phyloP scores from a whole-genome alignment of 2,797 vertebrate species.

The Natrix natrix region DNA sequence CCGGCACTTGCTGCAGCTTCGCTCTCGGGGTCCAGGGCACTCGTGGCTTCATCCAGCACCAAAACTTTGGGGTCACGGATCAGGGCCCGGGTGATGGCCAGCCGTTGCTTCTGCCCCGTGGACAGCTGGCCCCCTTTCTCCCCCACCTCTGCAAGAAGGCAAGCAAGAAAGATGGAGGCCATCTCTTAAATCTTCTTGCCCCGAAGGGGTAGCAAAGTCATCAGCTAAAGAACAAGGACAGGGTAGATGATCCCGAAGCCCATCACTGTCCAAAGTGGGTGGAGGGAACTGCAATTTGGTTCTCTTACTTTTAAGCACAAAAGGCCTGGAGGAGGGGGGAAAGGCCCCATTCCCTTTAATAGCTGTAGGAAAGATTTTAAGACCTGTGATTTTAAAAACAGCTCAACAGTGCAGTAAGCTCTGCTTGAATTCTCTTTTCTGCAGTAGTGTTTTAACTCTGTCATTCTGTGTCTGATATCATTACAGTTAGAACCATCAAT shows the following conservation, averaged over 20 bases:
- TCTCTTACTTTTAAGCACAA: background rate
- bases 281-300: background rate
- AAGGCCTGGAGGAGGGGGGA: too few relatives aligned
- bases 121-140: slow-evolving; percentile 77
- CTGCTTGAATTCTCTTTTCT: background rate
- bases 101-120: slow-evolving; percentile 79
- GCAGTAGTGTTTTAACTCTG: background rate
- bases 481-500: too few relatives aligned
- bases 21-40: slow-evolving; percentile 76
- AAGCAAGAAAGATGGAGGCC: background rate
- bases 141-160: slow-evolving; percentile 75
- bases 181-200: background rate
- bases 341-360: background rate
- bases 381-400: too few relatives aligned
- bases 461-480: too few relatives aligned
- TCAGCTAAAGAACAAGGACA: too few relatives aligned
- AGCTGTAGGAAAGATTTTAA: background rate
- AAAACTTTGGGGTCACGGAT: slow-evolving; percentile 75
- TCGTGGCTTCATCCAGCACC: slow-evolving; percentile 86
- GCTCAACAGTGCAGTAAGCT: too few relatives aligned
- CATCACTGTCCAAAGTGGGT: background rate
- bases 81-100: slow-evolving; percentile 84
- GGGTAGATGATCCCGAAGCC: background rate
- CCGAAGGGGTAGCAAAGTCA: background rate
- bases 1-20: slow-evolving; percentile 62